Percentiles rank a stretch among this genome's conserved stretches.
Evolutionary conservation across 2,113 vertebrate species (phyloP).

Genomic region (Puffinus mauretanicus): DNA sequence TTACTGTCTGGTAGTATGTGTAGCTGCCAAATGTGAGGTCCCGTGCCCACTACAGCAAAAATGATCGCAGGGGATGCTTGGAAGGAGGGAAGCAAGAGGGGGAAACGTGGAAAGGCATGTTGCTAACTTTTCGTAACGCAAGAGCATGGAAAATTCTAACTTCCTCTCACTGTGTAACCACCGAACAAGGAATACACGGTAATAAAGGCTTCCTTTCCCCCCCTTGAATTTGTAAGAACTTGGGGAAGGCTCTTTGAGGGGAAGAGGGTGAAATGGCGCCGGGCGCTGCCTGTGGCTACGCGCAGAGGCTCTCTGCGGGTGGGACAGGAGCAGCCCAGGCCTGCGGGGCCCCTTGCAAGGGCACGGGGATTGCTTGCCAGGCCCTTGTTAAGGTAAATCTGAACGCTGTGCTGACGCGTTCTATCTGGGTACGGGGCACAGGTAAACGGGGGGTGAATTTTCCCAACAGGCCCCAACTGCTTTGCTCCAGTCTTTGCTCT

Average conservation of each 20-base stretch:
- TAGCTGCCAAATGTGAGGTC: too few relatives aligned
- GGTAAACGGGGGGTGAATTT: too few relatives aligned
- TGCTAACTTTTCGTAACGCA: not conserved
- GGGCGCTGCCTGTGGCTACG: too few relatives aligned
- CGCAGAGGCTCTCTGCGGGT: not conserved
- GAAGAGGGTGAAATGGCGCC: not conserved
- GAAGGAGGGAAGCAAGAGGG: not conserved
- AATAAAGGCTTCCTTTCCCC: not conserved
- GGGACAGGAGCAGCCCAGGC: not conserved
- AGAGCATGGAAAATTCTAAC: not conserved
- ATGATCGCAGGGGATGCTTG: accelerated
- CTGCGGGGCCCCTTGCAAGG: not conserved
- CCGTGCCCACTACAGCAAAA: accelerated
- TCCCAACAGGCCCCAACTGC: too few relatives aligned
- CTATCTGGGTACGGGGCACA: not conserved
- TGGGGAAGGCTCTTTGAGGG: too few relatives aligned
- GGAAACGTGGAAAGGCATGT: not conserved
- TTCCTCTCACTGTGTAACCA: not conserved
- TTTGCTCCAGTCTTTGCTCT: too few relatives aligned
- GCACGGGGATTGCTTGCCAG: too few relatives aligned
- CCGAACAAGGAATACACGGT: not conserved
- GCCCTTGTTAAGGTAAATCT: not conserved
- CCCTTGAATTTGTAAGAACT: not conserved
- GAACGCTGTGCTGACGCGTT: too few relatives aligned
- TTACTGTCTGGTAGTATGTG: not conserved